phyloP scores from a whole-genome alignment of 2,888 invertebrate genomes.

The Pegoplata infirma region DNA sequence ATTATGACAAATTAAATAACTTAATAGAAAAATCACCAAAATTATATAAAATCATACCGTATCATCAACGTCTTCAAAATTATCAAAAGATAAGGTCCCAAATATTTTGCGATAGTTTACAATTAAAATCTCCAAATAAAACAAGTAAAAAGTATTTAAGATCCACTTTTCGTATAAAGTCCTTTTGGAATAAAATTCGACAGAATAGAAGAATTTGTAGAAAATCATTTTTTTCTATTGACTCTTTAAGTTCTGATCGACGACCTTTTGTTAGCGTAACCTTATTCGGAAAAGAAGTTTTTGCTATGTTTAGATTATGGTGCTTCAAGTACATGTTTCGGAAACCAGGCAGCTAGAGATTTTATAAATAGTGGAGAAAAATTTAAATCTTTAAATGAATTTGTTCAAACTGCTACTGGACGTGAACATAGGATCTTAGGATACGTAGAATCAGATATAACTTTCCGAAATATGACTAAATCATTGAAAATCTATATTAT shows the following conservation, averaged over 20 bases:
- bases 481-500: too few species aligned
- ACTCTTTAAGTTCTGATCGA: too few species aligned
- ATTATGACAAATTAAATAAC: not conserved
- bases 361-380: not conserved
- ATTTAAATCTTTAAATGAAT: slow-evolving; percentile 3
- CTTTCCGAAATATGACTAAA: too few species aligned
- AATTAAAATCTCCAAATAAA: not conserved
- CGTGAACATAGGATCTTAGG: not conserved
- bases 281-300: slow-evolving; percentile 29
- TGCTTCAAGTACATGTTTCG: slow-evolving; percentile 43
- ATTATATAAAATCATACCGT: not conserved
- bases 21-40: not conserved
- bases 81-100: not conserved
- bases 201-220: too few species aligned
- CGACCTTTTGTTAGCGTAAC: slow-evolving; percentile 30
- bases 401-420: not conserved
- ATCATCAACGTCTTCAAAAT: not conserved
- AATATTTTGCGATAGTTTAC: slow-evolving; percentile 17
- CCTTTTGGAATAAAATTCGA: too few species aligned
- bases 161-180: not conserved
- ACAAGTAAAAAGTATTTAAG: not conserved
- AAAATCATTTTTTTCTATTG: too few species aligned
- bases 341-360: slow-evolving; percentile 37
- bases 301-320: slow-evolving; percentile 48
- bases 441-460: too few species aligned